Evolutionary conservation across 2,113 vertebrate species (phyloP), one percentile per base, ranked within the genome.

Genomic region (Rhabdornis inornatus): DNA sequence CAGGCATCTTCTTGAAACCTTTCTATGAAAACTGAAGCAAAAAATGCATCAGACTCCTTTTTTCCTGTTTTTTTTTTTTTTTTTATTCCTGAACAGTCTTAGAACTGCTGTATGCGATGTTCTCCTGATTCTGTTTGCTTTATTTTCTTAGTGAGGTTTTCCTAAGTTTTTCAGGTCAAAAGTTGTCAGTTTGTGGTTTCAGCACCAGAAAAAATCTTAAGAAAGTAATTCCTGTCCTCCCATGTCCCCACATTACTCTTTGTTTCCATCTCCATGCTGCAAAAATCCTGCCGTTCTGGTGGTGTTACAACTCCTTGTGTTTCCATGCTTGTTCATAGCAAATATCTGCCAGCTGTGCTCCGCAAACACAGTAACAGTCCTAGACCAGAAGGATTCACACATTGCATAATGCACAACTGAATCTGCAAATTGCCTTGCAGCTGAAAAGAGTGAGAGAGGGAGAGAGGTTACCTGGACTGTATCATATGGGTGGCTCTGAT

Each of bases 31-130:
- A 93, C 76, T 63, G 60, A 92, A 96, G 44, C 64, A 94, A 97
- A 95, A 96, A 94, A 94, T 83, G 68, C 89, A 93, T 79, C 68
- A 93, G 83, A 86, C 72, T 84, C 61, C 63, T 94, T 92, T 82
- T 50, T 81, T 90, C 85, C 13, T 4, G 47, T 95, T 69, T 49
- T 24, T 0, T 8, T 6, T 28, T 12, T 60, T 60, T 63, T 25
- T 16, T 68, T 56, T 59, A 28, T 77, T 70, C 15, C 64, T 64
- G 11, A 84, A 44, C 35, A 56, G 31, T 64, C 65, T 31, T 69
- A 76, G 50, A 87, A 49, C 20, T 37, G 20, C 22, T 69, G 9
- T 53, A 8, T 50, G 22, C 6, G 17, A 17, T 35, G 14, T 52
- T 82, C 53, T 90, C 30, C 53, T 61, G 17, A 64, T 53, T 69